Percentiles rank a stretch among this genome's conserved stretches.
Conservation (phyloP, 2,888 invertebrate genomes). For the Spodoptera exigua region DNA sequence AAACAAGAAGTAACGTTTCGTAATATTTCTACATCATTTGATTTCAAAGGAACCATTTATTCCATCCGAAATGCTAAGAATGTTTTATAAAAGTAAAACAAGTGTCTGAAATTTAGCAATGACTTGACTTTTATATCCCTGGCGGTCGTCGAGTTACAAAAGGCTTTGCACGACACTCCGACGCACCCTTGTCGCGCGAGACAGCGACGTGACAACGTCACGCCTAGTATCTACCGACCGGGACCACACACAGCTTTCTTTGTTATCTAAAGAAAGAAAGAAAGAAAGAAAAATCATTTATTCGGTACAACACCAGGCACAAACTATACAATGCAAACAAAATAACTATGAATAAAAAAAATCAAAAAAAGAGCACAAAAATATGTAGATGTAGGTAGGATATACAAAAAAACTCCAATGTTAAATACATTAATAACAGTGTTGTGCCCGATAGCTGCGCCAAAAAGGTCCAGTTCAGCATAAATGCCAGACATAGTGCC, state of each 20-base stretch:
- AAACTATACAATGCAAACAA: too few relatives aligned
- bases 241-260: neutral
- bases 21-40: too few relatives aligned
- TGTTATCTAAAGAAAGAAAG: constrained; percentile 17
- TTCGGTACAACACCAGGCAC: too few relatives aligned
- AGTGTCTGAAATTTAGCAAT: constrained; percentile 11
- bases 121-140: constrained; percentile 18
- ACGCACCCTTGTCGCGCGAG: constrained; percentile 5
- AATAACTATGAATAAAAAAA: too few relatives aligned
- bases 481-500: too few relatives aligned
- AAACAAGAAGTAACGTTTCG: too few relatives aligned
- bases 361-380: too few relatives aligned
- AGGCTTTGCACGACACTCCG: constrained; percentile 4
- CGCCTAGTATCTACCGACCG: constrained; percentile 5
- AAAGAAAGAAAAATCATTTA: constrained; percentile 2
- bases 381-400: too few relatives aligned
- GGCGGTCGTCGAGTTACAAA: constrained; percentile 3
- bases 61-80: constrained; percentile 1
- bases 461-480: too few relatives aligned
- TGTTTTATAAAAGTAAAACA: constrained; percentile 1
- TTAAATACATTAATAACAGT: too few relatives aligned
- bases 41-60: neutral
- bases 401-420: too few relatives aligned
- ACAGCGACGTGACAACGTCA: constrained; percentile 23
- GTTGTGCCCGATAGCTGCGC: too few relatives aligned